Percentiles rank a stretch among this genome's conserved stretches.
Evolutionary conservation across 64 coral and sea anemone genomes (phyloP).

Genomic region (Hydrozoanthus tunicans): DNA sequence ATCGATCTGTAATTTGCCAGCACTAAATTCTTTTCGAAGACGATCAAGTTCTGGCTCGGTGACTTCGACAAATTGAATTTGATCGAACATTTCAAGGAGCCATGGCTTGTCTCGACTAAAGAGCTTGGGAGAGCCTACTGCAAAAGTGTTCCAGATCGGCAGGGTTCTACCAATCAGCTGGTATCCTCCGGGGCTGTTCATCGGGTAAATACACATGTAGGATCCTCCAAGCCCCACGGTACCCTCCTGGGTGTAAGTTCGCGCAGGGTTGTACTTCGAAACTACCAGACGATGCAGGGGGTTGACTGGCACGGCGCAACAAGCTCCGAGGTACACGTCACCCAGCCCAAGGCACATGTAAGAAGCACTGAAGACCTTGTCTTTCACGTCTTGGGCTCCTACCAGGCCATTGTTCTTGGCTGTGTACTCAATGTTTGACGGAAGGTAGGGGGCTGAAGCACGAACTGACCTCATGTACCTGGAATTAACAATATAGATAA

Average conservation of each 20-base stretch:
- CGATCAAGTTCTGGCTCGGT: constrained; percentile 46
- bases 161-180: constrained; percentile 66
- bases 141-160: constrained; percentile 66
- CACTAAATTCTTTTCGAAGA: constrained; percentile 45
- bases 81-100: constrained; percentile 71
- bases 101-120: constrained; percentile 62
- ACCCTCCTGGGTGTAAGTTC: constrained; percentile 71
- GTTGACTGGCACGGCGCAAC: constrained; percentile 63
- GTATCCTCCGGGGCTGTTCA: constrained; percentile 69
- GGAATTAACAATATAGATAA: background rate
- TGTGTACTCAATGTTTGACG: constrained; percentile 59
- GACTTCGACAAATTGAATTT: constrained; percentile 61
- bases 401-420: constrained; percentile 55
- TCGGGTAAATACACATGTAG: constrained; percentile 77
- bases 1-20: constrained; percentile 32
- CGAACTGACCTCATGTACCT: constrained; percentile 68
- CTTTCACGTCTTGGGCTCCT: constrained; percentile 31
- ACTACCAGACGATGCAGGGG: constrained; percentile 58
- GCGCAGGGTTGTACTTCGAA: constrained; percentile 70
- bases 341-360: constrained; percentile 71
- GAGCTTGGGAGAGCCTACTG: constrained; percentile 9
- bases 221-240: constrained; percentile 66
- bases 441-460: constrained; percentile 39
- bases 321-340: constrained; percentile 67
- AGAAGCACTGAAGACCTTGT: constrained; percentile 55